Base-by-base conservation (phyloP, 1,140 invertebrate species). In the Caenorhabditis elegans region DNA sequence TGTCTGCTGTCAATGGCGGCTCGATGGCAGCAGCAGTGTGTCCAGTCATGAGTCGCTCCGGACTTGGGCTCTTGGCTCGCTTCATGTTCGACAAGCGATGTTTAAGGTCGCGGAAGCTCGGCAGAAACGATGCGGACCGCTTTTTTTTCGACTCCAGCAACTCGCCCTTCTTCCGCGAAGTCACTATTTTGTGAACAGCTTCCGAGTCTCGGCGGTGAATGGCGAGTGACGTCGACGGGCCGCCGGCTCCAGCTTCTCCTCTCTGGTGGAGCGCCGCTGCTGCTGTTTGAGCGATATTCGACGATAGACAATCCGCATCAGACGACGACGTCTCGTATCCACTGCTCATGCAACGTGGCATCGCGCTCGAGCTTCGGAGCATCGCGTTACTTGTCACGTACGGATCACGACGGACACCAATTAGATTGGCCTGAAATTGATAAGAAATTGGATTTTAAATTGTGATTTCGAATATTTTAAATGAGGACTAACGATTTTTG, bases 341-440 rank as follows among this genome's bases (percentile, higher is more conserved):
- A 39, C 60, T 70, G 19, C 26, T 34, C 55, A 60, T 60, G 19
- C 60, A 70, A 70, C 60, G 60, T 70, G 60, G 60, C 60, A 70
- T 70, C n/a, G 60, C 60, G 13, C 60, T 70, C 0, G 60, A 70
- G 10, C 34, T 39, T 39, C 60, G 31, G n/a, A 43, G 34, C 60
- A 70, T 70, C 3, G 60, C 60, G 19, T 31, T 70, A n/a, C 60
- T 70, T 5, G 34, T 43, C 26, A 70, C 60, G 19, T 70, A 70
- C 5, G 26, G 60, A 70, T 70, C 60, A 4, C 26, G 60, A 8
- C 34, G 60, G 34, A 70, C n/a, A 19, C 60, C 60, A 70, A 70
- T 70, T 43, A 70, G 19, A 39, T 70, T 70, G 60, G 60, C 60
- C 60, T 70, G 31, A 22, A 70, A 70, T 19, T 36, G 5, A 22